Evolutionary conservation across 2,113 vertebrate genomes (phyloP).

Genomic region (Natator depressus): DNA sequence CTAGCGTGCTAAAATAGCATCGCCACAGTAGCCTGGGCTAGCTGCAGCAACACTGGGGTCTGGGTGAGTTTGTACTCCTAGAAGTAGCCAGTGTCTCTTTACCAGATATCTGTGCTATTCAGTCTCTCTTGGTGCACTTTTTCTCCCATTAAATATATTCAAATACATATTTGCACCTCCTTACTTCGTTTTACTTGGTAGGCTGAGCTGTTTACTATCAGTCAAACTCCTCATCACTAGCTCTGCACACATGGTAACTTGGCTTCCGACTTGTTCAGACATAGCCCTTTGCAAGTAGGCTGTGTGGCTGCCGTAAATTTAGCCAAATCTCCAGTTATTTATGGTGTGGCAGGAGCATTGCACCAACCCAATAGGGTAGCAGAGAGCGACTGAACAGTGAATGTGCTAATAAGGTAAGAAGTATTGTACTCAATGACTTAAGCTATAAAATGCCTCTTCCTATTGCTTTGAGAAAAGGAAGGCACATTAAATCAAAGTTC

Average conservation of each 20-base stretch:
- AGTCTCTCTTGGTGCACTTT: not conserved
- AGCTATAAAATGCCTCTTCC: not conserved
- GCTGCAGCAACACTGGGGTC: not conserved
- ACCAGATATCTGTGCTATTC: not conserved
- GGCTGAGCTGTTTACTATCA: not conserved
- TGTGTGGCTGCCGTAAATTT: not conserved
- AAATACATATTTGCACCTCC: not conserved
- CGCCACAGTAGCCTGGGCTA: not conserved
- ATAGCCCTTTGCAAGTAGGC: too few species aligned
- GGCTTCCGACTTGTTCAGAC: not conserved
- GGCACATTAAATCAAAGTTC: conserved; percentile 19
- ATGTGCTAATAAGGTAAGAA: not conserved
- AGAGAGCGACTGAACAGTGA: not conserved
- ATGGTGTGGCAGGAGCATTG: not conserved
- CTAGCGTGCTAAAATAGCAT: not conserved
- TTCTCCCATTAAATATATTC: not conserved
- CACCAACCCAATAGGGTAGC: not conserved
- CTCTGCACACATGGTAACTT: not conserved
- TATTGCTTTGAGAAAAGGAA: conserved; percentile 1
- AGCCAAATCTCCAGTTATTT: not conserved
- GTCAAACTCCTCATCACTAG: not conserved
- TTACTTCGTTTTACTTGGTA: not conserved
- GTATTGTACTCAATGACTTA: not conserved
- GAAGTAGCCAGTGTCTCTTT: not conserved
- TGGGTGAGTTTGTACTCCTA: not conserved